A percentile compares a stretch with the other conserved stretches of the same genome.
Conservation (phyloP, 2,113 vertebrate species). For the Ailurus styani region DNA sequence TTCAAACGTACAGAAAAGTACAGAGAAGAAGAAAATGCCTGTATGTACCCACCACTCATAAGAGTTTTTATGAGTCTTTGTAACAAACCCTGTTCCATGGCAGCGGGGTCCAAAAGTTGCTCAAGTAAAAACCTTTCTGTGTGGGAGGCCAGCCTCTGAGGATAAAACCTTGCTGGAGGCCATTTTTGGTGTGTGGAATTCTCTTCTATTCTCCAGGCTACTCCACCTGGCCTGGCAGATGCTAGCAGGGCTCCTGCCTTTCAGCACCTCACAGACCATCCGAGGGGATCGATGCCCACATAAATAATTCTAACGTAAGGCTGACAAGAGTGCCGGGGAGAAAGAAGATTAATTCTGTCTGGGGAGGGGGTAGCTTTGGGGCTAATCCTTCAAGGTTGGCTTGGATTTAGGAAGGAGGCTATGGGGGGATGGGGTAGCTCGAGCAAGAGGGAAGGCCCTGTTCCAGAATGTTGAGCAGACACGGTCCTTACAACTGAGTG, state of each 20-base stretch:
- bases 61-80: background rate
- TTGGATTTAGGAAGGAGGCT: background rate
- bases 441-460: background rate
- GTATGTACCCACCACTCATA: background rate
- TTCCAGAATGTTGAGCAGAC: background rate
- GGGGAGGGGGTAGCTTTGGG: background rate
- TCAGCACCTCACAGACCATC: background rate
- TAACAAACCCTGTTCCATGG: background rate
- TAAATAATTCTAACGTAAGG: background rate
- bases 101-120: background rate
- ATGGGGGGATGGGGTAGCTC: background rate
- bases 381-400: background rate
- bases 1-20: background rate
- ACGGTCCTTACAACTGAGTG: background rate
- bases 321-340: background rate
- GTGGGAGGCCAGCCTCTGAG: background rate
- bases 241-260: background rate
- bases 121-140: background rate
- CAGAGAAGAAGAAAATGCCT: background rate
- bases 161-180: background rate
- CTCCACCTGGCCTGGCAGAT: background rate
- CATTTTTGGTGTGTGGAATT: rapidly evolving
- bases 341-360: background rate
- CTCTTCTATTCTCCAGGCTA: background rate
- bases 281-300: background rate